Evolutionary conservation across 2,888 invertebrate genomes (phyloP), one percentile per base, ranked within the genome.

Genomic region (Tiphia femorata): DNA sequence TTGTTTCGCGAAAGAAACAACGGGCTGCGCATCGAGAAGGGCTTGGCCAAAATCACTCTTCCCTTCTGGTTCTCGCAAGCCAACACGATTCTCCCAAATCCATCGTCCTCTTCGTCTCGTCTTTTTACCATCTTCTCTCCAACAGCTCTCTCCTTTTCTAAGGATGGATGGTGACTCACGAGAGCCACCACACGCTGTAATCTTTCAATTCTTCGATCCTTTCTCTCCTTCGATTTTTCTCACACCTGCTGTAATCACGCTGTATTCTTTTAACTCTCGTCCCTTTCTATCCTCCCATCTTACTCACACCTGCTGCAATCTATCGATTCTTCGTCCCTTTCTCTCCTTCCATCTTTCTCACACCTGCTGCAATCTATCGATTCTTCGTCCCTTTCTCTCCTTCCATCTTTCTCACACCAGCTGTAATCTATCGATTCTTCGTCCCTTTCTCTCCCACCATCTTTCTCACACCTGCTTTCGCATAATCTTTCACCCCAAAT

Each of bases 1-100:
- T 71, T 71, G 73, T 74, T 74, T 72, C 50, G 41, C 64, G 55
- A 56, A 38, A 64, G 64, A 74, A 74, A 74, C 73, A 72, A 72
- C 62, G 68, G 66, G 71, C 70, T 66, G 64, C 68, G 61, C 71
- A 58, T 64, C 54, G 60, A 62, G 62, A 62, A 25, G 30, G 40
- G 16, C 54, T 51, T 58, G 58, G 49, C 33, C 44, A 1, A 12
- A 19, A 44, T 23, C 27, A 27, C 57, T 38, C 42, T 42, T 43
- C 25, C 27, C 46, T 53, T 33, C 48, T 40, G 44, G 55, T 62
- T 55, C 57, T 53, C 58, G 1, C n/a, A n/a, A n/a, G n/a, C n/a
- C n/a, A n/a, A n/a, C n/a, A n/a, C n/a, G n/a, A n/a, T n/a, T n/a
- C n/a, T n/a, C n/a, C n/a, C n/a, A n/a, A n/a, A n/a, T n/a, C n/a